phyloP scores from a whole-genome alignment of 2,797 vertebrate species.

The Parotocinclus haroldoi region DNA sequence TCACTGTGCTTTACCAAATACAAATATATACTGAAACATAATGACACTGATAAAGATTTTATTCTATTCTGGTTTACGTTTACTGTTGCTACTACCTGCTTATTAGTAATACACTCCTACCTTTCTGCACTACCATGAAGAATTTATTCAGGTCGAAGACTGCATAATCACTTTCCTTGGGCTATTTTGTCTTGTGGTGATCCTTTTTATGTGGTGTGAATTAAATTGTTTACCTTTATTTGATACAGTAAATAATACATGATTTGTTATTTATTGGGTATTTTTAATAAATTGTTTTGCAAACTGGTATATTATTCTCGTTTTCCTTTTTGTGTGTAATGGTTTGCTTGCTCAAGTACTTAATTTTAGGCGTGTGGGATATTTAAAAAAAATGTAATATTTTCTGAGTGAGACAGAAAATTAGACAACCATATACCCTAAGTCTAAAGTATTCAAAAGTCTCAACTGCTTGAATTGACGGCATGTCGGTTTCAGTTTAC shows the following conservation, averaged over 20 bases:
- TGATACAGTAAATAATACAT: conserved; percentile 30
- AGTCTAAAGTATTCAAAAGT: no score
- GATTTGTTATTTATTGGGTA: conserved; percentile 48
- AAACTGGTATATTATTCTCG: conserved; percentile 11
- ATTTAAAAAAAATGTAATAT: no score
- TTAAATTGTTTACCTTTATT: conserved; percentile 22
- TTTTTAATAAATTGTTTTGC: conserved; percentile 53
- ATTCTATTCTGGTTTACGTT: conserved; percentile 22
- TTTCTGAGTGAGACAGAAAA: no score
- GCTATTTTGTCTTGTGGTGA: conserved; percentile 20
- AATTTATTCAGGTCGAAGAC: conserved; percentile 33
- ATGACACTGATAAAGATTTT: neutral
- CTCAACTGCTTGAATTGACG: no score
- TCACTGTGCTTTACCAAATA: conserved; percentile 20
- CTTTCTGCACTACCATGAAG: conserved; percentile 5
- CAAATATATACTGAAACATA: conserved; percentile 6
- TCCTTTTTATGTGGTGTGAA: conserved; percentile 33
- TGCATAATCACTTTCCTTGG: conserved; percentile 15
- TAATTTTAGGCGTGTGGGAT: no score
- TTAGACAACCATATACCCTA: no score
- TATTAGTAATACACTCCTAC: neutral
- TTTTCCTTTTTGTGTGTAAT: neutral
- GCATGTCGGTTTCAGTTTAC: no score
- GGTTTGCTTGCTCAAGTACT: conserved; percentile 10
- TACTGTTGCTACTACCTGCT: conserved; percentile 9